A percentile compares a stretch with the other conserved stretches of the same genome.
Conservation (phyloP, 2,888 invertebrate species). For the Gisinianus flammeolus region DNA sequence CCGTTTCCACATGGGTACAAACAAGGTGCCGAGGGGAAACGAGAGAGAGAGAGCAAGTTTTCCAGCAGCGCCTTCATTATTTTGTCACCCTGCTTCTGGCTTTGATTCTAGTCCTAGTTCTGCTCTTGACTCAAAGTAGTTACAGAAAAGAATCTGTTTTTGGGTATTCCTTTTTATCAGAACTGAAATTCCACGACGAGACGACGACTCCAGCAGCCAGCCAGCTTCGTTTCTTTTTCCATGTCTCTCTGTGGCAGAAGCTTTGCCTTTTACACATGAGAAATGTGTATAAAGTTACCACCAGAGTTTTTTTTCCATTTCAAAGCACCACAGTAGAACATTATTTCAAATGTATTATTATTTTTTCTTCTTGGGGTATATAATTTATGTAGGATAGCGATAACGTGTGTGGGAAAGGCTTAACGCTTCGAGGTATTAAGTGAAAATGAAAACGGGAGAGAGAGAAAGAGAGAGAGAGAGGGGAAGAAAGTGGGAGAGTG, state of each 20-base stretch:
- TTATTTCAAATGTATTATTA: neutral
- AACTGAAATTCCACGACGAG: too few relatives aligned
- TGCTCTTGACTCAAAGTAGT: constrained; percentile 17
- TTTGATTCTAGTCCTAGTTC: neutral
- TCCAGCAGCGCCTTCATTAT: constrained; percentile 8
- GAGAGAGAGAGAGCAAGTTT: neutral
- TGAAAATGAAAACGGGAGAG: neutral
- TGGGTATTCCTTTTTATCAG: neutral
- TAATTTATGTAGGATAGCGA: neutral
- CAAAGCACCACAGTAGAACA: neutral
- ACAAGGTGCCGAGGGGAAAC: neutral
- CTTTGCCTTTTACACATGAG: neutral
- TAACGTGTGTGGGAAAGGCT: neutral
- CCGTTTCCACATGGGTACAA: neutral
- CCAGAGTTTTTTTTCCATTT: neutral
- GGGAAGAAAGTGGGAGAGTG: neutral
- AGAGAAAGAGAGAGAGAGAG: neutral
- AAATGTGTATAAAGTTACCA: neutral
- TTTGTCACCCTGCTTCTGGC: constrained; percentile 2
- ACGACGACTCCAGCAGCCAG: too few relatives aligned
- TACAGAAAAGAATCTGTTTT: neutral
- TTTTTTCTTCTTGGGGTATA: neutral
- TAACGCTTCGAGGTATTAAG: neutral
- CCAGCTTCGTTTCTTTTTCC: neutral
- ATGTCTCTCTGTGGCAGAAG: neutral